Evolutionary conservation across 2,888 invertebrate species (phyloP), one percentile per base, ranked within the genome.

Genomic region (Acrobasis consociella): DNA sequence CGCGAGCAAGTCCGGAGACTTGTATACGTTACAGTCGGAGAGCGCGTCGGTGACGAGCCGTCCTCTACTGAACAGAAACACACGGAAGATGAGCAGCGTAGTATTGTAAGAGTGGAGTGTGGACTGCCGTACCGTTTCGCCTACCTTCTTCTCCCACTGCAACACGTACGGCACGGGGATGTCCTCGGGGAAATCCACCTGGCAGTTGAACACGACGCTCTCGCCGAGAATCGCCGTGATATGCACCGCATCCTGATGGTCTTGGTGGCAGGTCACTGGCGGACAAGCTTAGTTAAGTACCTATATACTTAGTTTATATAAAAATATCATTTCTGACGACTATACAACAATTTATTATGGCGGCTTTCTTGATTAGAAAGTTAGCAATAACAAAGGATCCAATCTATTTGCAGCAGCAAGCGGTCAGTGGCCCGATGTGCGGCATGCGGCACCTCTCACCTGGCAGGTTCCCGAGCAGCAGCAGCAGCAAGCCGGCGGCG

Each of bases 81-180:
- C 90, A 91, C 89, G 88, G 89, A 85, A 87, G 86, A 88, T 91
- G 91, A 91, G 92, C 91, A 91, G 91, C 89, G 87, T 89, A 88
- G 91, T 91, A 91, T 87, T 87, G 91, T 90, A 91, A 91, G 89
- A 90, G 91, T 90, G 90, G 90, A 89, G 90, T 88, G 90, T 90
- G 85, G 88, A 81, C 86, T 95, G 96, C 95, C 97, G 96, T 97
- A 97, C 97, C 97, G 96, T 96, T 94, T 97, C 96, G 96, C 97
- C 96, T 97, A 97, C 97, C 97, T 98, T 97, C 96, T 98, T 99
- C 96, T 97, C 97, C 99, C 99, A 99, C 95, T 98, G 98, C 93
- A 99, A 96, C 94, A 99, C 98, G 94, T 98, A 98, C 93, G 98
- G 97, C 94, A 98, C 97, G 86, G 97, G 97, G 93, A 97, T 96